Base-by-base conservation (phyloP, 2,797 vertebrate species). In the Menidia menidia region DNA sequence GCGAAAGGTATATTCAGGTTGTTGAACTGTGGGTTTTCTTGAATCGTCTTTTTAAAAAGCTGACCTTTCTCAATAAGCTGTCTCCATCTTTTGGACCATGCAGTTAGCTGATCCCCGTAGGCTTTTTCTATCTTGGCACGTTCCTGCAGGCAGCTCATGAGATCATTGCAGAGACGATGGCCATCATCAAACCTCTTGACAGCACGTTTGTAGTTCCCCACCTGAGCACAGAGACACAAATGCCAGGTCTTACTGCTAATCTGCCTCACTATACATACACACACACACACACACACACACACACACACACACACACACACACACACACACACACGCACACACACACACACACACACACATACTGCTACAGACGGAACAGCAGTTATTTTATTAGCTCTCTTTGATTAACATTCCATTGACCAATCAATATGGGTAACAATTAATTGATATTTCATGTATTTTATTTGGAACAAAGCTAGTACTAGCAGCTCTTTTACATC, bases 1-100 rank as follows among this genome's bases (percentile, higher is more conserved):
- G 12, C 4, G 48, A 12, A 12, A 5, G 30, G 11, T 51, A 19
- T 3, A 25, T 51, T 13, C 19, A 51, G 13, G 25, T 51, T 30
- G 25, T 44, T 30, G 41, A 43, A 2, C 56, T 15, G 44, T 48
- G 6, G 7, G 9, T 39, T 14, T 58, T 58, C 0, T 13, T 6
- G 18, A 43, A 15, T 3, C 16, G 8, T 19, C 30, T 6, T 31
- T 25, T 13, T 30, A 2, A 52, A 52, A 45, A 32, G 32, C 79
- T 44, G 43, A 98, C 97, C 97, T 96, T 97, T 98, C 89, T 99
- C 97, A 1, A 99, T 95, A 74, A 99, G 96, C 91, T 97, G 96
- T 84, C 96, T 96, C 97, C 97, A 99, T 91, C 97, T 89, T 92
- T 98, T 98, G 86, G 97, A 96, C 97, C 97, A 99, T 74, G 95